Percentiles rank a stretch among this genome's conserved stretches.
phyloP scores from a whole-genome alignment of 2,113 vertebrate genomes.

The Odobenus rosmarus region DNA sequence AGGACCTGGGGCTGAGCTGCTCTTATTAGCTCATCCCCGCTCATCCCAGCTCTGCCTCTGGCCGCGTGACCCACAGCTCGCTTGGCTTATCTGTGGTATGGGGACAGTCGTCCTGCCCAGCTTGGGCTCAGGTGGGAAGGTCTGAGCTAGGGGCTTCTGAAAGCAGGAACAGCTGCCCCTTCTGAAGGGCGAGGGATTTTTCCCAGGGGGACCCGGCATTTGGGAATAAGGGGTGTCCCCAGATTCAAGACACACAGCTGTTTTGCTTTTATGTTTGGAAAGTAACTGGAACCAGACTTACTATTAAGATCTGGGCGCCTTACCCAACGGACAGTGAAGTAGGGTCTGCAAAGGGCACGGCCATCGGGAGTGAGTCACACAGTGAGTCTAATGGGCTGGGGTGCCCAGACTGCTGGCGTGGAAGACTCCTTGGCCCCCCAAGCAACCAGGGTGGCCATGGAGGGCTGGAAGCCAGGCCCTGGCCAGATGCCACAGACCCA shows the following conservation, averaged over 20 bases:
- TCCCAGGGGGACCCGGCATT: rapidly evolving
- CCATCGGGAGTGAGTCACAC: rapidly evolving
- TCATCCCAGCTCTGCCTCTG: not conserved
- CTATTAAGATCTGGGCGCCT: not conserved
- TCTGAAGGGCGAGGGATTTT: not conserved
- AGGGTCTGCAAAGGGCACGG: rapidly evolving
- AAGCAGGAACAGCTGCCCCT: not conserved
- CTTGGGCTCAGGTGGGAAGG: not conserved
- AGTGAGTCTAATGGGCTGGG: rapidly evolving
- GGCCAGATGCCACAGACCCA: not conserved
- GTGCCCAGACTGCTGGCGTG: not conserved
- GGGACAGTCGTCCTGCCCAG: not conserved
- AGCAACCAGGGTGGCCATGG: not conserved
- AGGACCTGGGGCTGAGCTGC: rapidly evolving
- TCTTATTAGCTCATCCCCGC: not conserved
- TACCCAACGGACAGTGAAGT: rapidly evolving
- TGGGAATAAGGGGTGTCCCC: not conserved
- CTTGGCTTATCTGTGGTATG: not conserved
- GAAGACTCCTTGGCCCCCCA: not conserved
- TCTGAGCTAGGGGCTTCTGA: not conserved
- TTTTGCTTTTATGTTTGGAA: not conserved
- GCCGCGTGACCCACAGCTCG: rapidly evolving
- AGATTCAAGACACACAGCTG: not conserved
- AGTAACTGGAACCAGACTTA: not conserved
- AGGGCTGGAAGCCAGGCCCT: not conserved